These are phyloP conservation scores for Pachydiplax longipennis DNA, from an alignment of 2,888 invertebrate genomes.

Conservation along the genomic window DNA sequence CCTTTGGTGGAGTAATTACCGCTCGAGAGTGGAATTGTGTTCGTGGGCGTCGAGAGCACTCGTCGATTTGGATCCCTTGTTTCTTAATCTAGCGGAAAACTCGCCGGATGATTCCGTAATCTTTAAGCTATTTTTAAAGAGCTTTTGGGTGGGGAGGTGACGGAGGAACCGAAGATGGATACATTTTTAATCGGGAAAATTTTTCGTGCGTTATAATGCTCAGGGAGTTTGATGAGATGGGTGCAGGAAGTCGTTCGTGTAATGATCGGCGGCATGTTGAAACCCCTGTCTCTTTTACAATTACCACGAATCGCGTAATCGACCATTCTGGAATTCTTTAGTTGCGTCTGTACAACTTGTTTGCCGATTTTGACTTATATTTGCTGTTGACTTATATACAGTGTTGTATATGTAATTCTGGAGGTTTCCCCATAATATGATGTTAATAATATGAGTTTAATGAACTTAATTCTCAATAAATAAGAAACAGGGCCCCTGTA, in stretches of 20 bases:
- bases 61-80: background rate
- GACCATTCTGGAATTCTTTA: background rate
- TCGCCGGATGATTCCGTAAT: background rate
- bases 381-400: no score
- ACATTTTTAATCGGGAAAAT: background rate
- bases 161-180: background rate
- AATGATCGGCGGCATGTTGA: background rate
- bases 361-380: no score
- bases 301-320: background rate
- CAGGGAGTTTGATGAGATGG: background rate
- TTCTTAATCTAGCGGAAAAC: background rate
- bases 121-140: background rate
- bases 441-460: no score
- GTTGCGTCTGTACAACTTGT: no score
- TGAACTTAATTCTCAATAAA: no score
- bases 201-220: background rate
- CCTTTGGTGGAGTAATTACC: background rate
- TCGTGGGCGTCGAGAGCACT: background rate
- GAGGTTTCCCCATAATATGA: no score
- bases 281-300: background rate
- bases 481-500: no score
- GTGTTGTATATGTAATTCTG: no score
- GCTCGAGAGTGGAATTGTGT: background rate
- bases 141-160: background rate
- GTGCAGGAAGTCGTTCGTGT: background rate